Evolutionary conservation across 2,113 vertebrate genomes (phyloP), one percentile per base, ranked within the genome.

Genomic region (Tricholaema leucomelas): DNA sequence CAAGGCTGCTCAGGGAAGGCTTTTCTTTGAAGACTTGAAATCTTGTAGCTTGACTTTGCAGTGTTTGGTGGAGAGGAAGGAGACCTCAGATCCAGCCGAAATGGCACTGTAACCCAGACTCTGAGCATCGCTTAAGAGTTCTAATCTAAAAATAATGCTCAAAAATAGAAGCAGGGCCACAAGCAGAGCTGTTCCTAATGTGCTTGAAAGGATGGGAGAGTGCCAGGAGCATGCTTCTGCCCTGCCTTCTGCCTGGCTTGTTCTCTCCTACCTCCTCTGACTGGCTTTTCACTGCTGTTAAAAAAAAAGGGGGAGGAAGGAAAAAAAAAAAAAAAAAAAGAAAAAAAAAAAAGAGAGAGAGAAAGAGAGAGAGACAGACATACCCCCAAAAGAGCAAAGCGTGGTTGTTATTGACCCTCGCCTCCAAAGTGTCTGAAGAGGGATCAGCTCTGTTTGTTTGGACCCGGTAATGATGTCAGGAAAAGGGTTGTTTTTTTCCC

Each of bases 381-480:
- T 77, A 81, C 64, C 86, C 88, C 85, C 76, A 91, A 69, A 95
- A 90, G 78, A 92, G 84, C 81, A 93, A 92, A 90, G 74, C 3
- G 36, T 87, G 75, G 42, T 87, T 89, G 79, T 92, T 91, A 64
- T 76, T 89, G 87, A 93, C 88, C 74, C 85, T 79, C 30, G 35
- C 63, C 70, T 73, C 10, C 25, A 33, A 85, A 89, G 81, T 25
- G 38, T 63, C 59, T 75, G 93, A 87, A 84, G 82, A 94, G 79
- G 85, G 91, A 92, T 82, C 77, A 90, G 71, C 74, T 87, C 86
- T 91, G 91, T 88, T 92, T 93, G 82, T 91, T 87, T 91, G 75
- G 55, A 79, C 46, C 88, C 90, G 50, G 38, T 91, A 81, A 87
- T 90, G 71, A 92, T 96, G 91, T 94, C 83, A 87, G 95, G 77